Evolutionary conservation across 2,888 invertebrate species (phyloP), one percentile per base, ranked within the genome.

Genomic region (Protodeltote pygarga): DNA sequence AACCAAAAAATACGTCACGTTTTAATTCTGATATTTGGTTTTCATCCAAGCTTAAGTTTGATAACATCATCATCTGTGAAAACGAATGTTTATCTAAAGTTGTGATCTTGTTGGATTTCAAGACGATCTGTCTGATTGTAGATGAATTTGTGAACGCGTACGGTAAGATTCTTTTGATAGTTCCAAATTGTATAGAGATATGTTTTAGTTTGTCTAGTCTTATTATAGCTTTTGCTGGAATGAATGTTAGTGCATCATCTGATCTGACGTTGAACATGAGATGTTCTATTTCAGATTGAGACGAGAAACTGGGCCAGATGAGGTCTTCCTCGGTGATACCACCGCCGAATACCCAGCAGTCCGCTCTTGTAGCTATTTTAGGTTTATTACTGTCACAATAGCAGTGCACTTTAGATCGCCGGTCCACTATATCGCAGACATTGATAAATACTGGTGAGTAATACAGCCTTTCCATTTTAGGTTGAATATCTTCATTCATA

Each of bases 101-200:
- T 40, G 93, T 91, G 34, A 97, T 96, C 68, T 94, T 94, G 80
- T 95, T 96, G 16, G 95, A 93, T 66, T 93, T 94, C 51, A 97
- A 83, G 8, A 94, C 93, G 39, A 97, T 94, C 64, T 95, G 94
- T 65, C 93, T 91, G 41, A 97, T 78, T n/a, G 94, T 93, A 1
- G 95, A 93, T 0, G 96, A 92, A 77, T 96, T 96, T 4, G 95
- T 95, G 75, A 97, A 96, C 0, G 96, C 95, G 77, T 94, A 95
- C 0, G 95, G 93, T 28, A 94, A 93, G n/a, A 97, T 92, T 19
- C 93, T 93, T 65, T 94, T 93, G 61, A 97, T 95, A 33, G 93
- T 94, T 1, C 95, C 96, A 77, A 96, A 96, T 59, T 95, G 94
- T 68, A 97, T 94, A 40, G 94, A 93, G 48, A 97, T 82, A 55